Conservation (phyloP, 2,888 invertebrate species). For the Andrena trimmerana region DNA sequence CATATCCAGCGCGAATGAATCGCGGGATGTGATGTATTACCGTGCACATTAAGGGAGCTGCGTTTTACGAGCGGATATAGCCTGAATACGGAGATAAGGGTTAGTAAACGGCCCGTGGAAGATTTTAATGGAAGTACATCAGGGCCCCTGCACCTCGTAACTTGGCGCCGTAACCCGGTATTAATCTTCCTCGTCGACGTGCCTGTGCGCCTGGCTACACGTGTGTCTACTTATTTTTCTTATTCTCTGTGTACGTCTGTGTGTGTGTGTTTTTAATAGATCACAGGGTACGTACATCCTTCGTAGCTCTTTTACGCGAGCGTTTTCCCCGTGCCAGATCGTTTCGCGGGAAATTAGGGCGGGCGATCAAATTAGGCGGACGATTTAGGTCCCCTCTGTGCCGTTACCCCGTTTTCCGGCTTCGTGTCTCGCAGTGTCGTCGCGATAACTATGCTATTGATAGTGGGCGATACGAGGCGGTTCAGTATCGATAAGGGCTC, state of each 20-base stretch:
- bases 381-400: conserved; percentile 22
- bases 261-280: no score
- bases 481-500: not conserved
- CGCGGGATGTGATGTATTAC: not conserved
- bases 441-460: not conserved
- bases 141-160: conserved; percentile 23
- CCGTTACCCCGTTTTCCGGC: conserved; percentile 4
- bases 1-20: not conserved
- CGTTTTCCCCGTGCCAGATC: not conserved
- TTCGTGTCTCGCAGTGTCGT: not conserved
- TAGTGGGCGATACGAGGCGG: not conserved
- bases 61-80: conserved; percentile 14
- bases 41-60: conserved; percentile 2
- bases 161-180: conserved; percentile 10
- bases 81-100: conserved; percentile 13
- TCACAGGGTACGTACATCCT: not conserved
- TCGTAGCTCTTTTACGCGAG: not conserved
- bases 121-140: conserved; percentile 35
- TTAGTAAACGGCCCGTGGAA: conserved; percentile 31
- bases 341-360: conserved; percentile 18
- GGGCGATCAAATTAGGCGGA: conserved; percentile 15
- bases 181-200: conserved; percentile 7
- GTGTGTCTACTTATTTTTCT: not conserved
- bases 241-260: no score
- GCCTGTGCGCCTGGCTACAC: not conserved